Conservation (phyloP, 92 coral and sea anemone genomes). For the Epizoanthus ramosus region DNA sequence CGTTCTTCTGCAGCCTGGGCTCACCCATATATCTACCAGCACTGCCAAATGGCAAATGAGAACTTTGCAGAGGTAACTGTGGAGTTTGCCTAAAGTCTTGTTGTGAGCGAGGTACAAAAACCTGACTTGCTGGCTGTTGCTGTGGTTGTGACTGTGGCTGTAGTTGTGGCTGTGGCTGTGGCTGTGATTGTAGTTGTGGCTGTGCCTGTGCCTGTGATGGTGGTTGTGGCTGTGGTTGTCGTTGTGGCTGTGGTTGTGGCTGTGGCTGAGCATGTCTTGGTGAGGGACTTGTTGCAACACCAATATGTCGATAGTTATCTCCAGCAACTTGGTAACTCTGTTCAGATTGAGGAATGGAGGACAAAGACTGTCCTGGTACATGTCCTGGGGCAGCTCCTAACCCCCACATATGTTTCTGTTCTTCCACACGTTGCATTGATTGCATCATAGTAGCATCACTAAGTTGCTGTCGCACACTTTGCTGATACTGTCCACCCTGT, state of each 20-base stretch:
- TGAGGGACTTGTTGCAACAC: not conserved
- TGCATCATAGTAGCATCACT: not conserved
- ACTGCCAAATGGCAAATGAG: not conserved
- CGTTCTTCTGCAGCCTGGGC: not conserved
- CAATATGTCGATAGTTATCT: not conserved
- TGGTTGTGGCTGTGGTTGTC: too few species aligned
- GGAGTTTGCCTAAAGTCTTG: not conserved
- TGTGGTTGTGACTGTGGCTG: too few species aligned
- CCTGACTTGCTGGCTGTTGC: not conserved
- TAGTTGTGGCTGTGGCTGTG: not conserved
- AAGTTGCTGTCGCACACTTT: not conserved
- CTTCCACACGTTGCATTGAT: not conserved
- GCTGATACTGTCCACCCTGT: not conserved
- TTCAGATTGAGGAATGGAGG: not conserved
- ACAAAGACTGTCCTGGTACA: not conserved
- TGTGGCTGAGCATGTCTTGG: not conserved
- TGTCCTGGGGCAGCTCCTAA: not conserved
- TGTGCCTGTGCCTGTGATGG: too few species aligned
- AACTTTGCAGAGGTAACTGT: not conserved
- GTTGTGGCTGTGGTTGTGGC: too few species aligned
- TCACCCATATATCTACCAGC: not conserved
- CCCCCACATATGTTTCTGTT: not conserved
- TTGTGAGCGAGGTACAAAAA: not conserved
- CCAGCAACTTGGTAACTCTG: not conserved
- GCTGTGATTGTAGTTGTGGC: not conserved